Conservation (phyloP, 2,888 invertebrate genomes). For the Zygogramma bicolorata region DNA sequence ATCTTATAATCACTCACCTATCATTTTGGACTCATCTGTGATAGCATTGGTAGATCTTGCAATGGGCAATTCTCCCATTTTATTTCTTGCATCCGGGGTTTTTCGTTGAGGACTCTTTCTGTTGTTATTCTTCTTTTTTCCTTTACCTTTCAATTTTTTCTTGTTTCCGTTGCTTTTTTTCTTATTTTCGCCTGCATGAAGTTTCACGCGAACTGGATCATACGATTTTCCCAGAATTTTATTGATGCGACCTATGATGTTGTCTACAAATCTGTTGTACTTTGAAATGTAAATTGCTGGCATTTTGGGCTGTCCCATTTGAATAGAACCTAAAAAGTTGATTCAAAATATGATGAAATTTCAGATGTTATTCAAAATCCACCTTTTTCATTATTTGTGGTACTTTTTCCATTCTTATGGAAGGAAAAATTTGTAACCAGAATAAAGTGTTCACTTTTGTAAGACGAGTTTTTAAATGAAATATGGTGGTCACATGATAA, state of each 20-base stretch:
- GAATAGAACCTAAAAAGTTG: constrained; percentile 55
- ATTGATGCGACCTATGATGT: constrained; percentile 84
- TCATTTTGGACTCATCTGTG: constrained; percentile 23
- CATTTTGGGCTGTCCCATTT: constrained; percentile 65
- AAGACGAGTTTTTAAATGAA: background rate
- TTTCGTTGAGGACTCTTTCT: constrained; percentile 11
- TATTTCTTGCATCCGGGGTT: constrained; percentile 49
- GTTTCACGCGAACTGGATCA: constrained; percentile 86
- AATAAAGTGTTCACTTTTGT: background rate
- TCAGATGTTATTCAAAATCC: background rate
- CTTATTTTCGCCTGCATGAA: constrained; percentile 69
- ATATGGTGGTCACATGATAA: no score
- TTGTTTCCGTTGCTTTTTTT: constrained; percentile 53
- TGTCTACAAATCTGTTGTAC: constrained; percentile 89
- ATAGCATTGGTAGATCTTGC: constrained; percentile 50
- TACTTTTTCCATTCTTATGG: background rate
- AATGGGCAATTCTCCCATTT: constrained; percentile 63
- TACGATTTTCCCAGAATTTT: constrained; percentile 83
- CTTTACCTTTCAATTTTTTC: constrained; percentile 50
- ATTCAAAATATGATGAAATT: background rate
- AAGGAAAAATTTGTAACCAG: background rate
- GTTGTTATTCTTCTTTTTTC: constrained; percentile 32
- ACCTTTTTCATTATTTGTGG: background rate
- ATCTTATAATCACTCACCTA: constrained; percentile 29
- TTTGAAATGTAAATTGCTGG: constrained; percentile 82